Percentiles rank a stretch among this genome's conserved stretches.
phyloP scores from a whole-genome alignment of 1,140 invertebrate species.

The Steinernema khuongi region DNA sequence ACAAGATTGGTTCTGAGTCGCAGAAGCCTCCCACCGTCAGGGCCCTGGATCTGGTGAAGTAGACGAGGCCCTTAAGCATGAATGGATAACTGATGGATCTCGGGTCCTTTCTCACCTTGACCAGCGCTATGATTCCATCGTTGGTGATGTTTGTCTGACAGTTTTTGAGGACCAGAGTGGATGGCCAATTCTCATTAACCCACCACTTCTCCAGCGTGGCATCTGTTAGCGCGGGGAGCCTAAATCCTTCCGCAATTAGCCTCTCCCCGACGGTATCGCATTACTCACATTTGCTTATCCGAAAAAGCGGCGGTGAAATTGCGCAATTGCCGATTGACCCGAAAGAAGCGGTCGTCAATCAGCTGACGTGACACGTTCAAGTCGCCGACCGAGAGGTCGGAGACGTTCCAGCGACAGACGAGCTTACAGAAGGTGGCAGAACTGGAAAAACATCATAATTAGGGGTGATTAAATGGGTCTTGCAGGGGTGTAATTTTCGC shows the following conservation, averaged over 20 bases:
- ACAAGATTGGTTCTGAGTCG: background rate
- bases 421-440: background rate
- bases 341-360: slow-evolving; percentile 13
- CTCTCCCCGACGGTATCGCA: background rate
- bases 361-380: background rate
- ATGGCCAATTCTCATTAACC: background rate
- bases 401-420: background rate
- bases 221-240: background rate
- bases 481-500: background rate
- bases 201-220: background rate
- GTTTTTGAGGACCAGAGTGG: background rate
- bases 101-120: background rate
- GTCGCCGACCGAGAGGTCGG: background rate
- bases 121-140: background rate
- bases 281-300: slow-evolving; percentile 17
- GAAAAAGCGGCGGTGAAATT: background rate
- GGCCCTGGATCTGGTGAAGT: background rate
- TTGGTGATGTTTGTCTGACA: background rate
- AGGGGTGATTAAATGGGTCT: background rate
- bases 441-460: background rate
- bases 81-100: background rate
- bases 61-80: background rate
- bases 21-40: background rate
- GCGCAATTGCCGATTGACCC: slow-evolving; percentile 12
- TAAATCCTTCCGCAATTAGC: background rate